phyloP scores from a whole-genome alignment of 2,888 invertebrate genomes.

The Coecobrya sp. region DNA sequence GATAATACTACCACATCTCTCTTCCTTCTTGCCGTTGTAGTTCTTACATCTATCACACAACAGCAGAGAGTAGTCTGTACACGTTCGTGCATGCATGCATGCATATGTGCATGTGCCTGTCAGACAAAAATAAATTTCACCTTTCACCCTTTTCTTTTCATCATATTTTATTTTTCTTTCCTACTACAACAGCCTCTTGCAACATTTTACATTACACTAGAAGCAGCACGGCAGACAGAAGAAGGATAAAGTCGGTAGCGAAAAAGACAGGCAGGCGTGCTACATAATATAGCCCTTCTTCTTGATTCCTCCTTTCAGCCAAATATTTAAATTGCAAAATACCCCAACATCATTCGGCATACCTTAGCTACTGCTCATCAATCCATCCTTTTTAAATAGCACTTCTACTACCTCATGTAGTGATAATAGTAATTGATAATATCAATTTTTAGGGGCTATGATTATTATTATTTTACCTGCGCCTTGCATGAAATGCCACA shows the following conservation, averaged over 20 bases:
- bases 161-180: constrained; percentile 63
- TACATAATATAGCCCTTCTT: neutral
- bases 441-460: neutral
- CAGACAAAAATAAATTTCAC: constrained; percentile 84
- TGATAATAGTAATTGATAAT: constrained; percentile 40
- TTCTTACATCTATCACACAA: neutral
- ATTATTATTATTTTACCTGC: constrained; percentile 27
- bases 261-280: neutral
- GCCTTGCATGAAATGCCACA: too few species aligned
- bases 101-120: constrained; percentile 70
- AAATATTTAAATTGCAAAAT: constrained; percentile 67
- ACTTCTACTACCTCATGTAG: neutral
- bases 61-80: neutral
- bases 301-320: constrained; percentile 40
- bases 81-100: constrained; percentile 19
- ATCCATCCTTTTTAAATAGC: neutral
- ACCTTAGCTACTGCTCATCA: neutral
- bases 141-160: constrained; percentile 78
- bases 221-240: too few species aligned
- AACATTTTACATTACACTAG: neutral
- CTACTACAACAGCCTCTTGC: neutral
- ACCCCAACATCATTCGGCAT: constrained; percentile 44
- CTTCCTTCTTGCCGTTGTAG: neutral
- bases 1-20: neutral
- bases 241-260: neutral